phyloP scores from a whole-genome alignment of 37 sponge, comb jelly and placozoan species.

The Beroe forskalii region DNA sequence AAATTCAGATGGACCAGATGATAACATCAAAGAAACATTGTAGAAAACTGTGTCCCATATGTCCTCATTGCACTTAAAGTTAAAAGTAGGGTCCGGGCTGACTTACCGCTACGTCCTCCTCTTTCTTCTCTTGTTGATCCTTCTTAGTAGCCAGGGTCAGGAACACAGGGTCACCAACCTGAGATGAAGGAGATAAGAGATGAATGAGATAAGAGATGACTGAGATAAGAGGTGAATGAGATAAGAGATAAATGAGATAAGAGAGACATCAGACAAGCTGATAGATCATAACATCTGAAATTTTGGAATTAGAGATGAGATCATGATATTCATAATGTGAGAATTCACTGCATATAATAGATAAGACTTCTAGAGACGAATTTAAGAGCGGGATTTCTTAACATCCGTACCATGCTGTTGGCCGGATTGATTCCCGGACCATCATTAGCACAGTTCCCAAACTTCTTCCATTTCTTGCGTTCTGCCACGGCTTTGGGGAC shows the following conservation, averaged over 20 bases:
- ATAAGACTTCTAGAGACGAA: too few relatives aligned
- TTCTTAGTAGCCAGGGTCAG: slow-evolving; percentile 82
- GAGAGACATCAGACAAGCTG: too few relatives aligned
- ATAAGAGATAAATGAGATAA: too few relatives aligned
- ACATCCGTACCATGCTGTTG: slow-evolving; percentile 69
- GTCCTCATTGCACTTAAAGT: background rate
- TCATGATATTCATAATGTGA: too few relatives aligned
- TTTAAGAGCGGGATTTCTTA: too few relatives aligned
- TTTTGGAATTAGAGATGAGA: too few relatives aligned
- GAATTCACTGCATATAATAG: too few relatives aligned
- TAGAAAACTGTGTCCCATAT: background rate
- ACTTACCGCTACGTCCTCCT: slow-evolving; percentile 39
- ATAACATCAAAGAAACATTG: background rate
- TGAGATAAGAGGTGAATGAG: too few relatives aligned
- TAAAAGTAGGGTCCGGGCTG: too few relatives aligned
- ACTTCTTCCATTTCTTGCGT: slow-evolving; percentile 83
- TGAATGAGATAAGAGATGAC: too few relatives aligned
- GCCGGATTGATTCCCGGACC: slow-evolving; percentile 73
- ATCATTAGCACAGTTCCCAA: slow-evolving; percentile 80
- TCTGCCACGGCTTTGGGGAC: slow-evolving; percentile 75
- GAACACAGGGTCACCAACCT: slow-evolving; percentile 87
- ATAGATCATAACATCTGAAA: too few relatives aligned
- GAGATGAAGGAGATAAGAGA: too few relatives aligned
- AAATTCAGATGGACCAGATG: background rate
- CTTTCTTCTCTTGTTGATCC: slow-evolving; percentile 39